Conservation (phyloP, 1,140 invertebrate genomes). For the Heliconius melpomene region DNA sequence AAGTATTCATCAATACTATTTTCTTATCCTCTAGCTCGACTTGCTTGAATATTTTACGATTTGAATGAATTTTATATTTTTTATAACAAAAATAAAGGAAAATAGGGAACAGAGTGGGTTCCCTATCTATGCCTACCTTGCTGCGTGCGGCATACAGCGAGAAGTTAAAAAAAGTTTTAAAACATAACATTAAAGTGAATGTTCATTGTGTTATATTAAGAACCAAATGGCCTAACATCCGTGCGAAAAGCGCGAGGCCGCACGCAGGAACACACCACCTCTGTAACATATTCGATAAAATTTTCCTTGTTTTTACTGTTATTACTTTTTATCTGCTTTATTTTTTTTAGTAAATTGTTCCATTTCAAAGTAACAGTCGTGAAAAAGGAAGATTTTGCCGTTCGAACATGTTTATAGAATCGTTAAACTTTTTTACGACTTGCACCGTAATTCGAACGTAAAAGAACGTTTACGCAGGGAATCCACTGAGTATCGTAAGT, state of each 20-base stretch:
- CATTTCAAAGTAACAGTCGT: slow-evolving; percentile 36
- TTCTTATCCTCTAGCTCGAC: background rate
- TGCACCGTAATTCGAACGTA: slow-evolving; percentile 62
- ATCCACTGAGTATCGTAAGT: slow-evolving; percentile 63
- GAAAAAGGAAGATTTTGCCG: slow-evolving; percentile 51
- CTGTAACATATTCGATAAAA: background rate
- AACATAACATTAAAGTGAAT: background rate
- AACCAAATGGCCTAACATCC: background rate
- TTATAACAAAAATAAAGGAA: background rate
- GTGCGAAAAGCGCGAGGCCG: background rate
- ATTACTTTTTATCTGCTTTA: slow-evolving; percentile 15
- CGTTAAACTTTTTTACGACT: slow-evolving; percentile 72
- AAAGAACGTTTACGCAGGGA: slow-evolving; percentile 38
- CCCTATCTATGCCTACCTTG: background rate
- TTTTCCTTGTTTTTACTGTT: slow-evolving; percentile 17
- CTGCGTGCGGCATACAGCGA: background rate
- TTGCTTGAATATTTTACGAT: background rate
- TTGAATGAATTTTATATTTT: background rate
- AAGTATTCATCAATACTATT: slow-evolving; percentile 23
- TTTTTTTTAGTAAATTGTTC: slow-evolving; percentile 26
- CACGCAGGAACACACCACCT: background rate
- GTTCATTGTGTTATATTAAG: background rate
- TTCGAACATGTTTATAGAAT: slow-evolving; percentile 69
- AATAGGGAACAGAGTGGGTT: background rate
- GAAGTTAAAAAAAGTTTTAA: background rate